Conservation (phyloP, 2,113 vertebrate species). For the Pelecanoides urinatrix region DNA sequence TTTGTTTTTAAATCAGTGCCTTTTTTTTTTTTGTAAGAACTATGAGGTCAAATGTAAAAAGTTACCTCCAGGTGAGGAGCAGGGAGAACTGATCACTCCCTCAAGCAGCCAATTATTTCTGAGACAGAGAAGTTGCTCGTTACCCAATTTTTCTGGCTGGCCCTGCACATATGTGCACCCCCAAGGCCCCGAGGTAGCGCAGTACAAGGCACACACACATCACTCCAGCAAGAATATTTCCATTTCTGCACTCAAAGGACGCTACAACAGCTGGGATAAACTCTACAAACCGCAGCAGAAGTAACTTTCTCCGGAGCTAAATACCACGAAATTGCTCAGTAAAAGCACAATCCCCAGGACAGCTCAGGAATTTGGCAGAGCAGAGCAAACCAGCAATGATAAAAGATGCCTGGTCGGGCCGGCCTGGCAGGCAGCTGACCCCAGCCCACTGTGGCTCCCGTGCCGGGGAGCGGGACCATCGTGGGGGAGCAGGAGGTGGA, state of each 20-base stretch:
- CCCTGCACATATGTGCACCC: no score
- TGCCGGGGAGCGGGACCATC: rapidly evolving
- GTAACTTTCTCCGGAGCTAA: background rate
- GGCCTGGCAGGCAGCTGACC: background rate
- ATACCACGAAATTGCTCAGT: background rate
- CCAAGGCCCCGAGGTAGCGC: rapidly evolving
- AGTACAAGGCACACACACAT: background rate
- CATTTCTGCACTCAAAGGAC: background rate
- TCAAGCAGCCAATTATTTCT: background rate
- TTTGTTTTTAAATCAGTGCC: no score
- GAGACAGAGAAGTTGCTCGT: background rate
- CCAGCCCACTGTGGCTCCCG: background rate
- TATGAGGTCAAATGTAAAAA: background rate
- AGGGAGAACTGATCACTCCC: background rate
- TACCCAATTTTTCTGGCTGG: background rate
- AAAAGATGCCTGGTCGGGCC: background rate
- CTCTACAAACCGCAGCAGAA: background rate
- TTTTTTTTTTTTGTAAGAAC: background rate
- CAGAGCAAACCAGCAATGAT: background rate
- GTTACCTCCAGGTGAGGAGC: background rate
- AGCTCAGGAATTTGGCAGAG: background rate
- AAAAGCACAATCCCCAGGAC: background rate
- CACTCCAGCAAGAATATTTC: background rate
- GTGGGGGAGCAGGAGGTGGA: background rate
- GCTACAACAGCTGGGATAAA: background rate